These are phyloP conservation scores for Eutolmus rufibarbis DNA, from an alignment of 2,888 invertebrate genomes.

Conservation along the genomic window DNA sequence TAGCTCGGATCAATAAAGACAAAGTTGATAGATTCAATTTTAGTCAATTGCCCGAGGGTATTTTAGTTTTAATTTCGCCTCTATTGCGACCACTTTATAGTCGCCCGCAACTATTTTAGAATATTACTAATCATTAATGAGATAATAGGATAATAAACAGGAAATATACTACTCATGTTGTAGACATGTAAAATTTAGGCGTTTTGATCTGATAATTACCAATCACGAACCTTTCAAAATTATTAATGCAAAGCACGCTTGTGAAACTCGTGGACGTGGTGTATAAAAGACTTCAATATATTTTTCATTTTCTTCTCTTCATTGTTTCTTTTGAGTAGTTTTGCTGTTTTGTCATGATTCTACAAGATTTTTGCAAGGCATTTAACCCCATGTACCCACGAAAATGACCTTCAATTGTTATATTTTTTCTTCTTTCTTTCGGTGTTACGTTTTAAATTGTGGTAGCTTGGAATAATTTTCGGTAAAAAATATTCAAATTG, in stretches of 20 bases:
- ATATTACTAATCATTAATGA: neutral
- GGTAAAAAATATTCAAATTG: neutral
- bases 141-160: neutral
- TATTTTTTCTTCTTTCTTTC: neutral
- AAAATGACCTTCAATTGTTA: neutral
- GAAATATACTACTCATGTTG: neutral
- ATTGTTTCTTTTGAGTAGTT: neutral
- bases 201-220: neutral
- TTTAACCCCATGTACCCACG: neutral
- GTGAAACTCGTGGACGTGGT: neutral
- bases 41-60: neutral
- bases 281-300: neutral
- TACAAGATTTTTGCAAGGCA: neutral
- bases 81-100: neutral
- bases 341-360: neutral
- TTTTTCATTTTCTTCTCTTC: neutral
- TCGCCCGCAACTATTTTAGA: neutral
- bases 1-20: neutral
- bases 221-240: neutral
- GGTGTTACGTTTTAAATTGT: neutral
- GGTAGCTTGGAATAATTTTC: neutral
- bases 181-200: neutral
- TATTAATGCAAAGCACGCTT: neutral
- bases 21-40: neutral
- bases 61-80: neutral